Percentiles rank a stretch among this genome's conserved stretches.
Evolutionary conservation across 2,888 invertebrate genomes (phyloP).

Genomic region (Nephrocerus scutellatus): DNA sequence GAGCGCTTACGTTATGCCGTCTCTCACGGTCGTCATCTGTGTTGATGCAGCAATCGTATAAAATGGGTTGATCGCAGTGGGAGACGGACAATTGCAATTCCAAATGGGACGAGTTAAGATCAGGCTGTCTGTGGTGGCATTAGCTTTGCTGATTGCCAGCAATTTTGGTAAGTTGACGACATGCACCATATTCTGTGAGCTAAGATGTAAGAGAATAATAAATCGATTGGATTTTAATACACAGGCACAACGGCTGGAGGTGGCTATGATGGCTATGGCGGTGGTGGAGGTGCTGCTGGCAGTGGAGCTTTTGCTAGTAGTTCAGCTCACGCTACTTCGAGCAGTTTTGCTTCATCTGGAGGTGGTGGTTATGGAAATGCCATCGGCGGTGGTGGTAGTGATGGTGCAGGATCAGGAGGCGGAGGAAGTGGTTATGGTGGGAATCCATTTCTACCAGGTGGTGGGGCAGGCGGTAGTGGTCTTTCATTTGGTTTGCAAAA

Average conservation of each 20-base stretch:
- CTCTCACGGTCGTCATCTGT: no score
- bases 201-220: no score
- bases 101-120: slow-evolving; percentile 20
- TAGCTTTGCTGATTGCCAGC: slow-evolving; percentile 18
- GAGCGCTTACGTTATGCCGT: no score
- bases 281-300: slow-evolving; percentile 15
- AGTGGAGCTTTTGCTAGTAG: slow-evolving; percentile 22
- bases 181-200: no score
- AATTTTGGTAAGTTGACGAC: slow-evolving; percentile 17
- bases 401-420: slow-evolving; percentile 1
- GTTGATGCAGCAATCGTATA: no score
- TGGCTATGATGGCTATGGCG: slow-evolving; percentile 25
- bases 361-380: slow-evolving; percentile 14
- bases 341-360: slow-evolving; percentile 25
- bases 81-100: slow-evolving; percentile 16
- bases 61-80: slow-evolving; percentile 12
- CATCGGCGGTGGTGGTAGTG: slow-evolving; percentile 15
- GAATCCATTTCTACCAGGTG: slow-evolving; percentile 23
- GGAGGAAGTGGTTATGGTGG: slow-evolving; percentile 2
- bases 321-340: slow-evolving; percentile 25
- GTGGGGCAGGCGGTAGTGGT: slow-evolving; percentile 10
- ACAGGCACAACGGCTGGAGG: no score
- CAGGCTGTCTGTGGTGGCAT: slow-evolving; percentile 16
- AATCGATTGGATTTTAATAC: no score
- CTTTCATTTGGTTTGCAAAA: slow-evolving; percentile 10